Conservation (phyloP, 2,888 invertebrate species). For the Cylindroiulus punctatus region DNA sequence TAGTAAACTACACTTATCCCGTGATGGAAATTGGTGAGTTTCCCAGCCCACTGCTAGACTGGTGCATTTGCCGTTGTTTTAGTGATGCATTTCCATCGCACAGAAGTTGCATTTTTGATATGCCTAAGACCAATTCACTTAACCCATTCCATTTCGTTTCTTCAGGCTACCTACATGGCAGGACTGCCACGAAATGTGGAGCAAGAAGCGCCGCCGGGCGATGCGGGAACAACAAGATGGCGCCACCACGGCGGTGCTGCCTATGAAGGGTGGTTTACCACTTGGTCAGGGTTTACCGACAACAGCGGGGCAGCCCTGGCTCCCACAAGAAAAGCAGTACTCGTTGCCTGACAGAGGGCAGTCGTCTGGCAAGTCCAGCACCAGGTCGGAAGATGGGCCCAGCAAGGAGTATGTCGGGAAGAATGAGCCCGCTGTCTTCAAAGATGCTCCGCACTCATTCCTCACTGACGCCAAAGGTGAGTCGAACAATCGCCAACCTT, state of each 20-base stretch:
- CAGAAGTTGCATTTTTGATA: no score
- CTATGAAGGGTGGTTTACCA: slow-evolving; percentile 57
- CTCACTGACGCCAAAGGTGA: slow-evolving; percentile 47
- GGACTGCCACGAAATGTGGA: slow-evolving; percentile 99
- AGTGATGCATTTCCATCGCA: no score
- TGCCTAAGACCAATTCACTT: slow-evolving; percentile 20
- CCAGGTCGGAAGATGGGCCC: neutral
- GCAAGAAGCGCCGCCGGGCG: slow-evolving; percentile 90
- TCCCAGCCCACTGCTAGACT: no score
- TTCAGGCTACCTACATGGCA: slow-evolving; percentile 87
- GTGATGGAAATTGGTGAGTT: no score
- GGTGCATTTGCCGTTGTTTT: no score
- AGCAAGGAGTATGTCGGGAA: slow-evolving; percentile 19
- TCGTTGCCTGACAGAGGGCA: neutral
- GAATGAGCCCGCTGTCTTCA: slow-evolving; percentile 8
- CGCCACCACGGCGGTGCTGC: slow-evolving; percentile 55
- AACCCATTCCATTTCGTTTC: slow-evolving; percentile 31
- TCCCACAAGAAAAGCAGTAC: neutral
- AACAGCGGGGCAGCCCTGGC: neutral
- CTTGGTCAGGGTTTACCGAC: slow-evolving; percentile 56
- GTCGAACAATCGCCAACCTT: neutral
- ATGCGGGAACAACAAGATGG: slow-evolving; percentile 88
- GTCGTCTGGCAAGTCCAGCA: slow-evolving; percentile 15
- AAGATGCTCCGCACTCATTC: slow-evolving; percentile 43
- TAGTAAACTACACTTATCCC: no score